These are phyloP conservation scores for Gonioctena quinquepunctata DNA, from an alignment of 1,140 invertebrate species.

Conservation along the genomic window DNA sequence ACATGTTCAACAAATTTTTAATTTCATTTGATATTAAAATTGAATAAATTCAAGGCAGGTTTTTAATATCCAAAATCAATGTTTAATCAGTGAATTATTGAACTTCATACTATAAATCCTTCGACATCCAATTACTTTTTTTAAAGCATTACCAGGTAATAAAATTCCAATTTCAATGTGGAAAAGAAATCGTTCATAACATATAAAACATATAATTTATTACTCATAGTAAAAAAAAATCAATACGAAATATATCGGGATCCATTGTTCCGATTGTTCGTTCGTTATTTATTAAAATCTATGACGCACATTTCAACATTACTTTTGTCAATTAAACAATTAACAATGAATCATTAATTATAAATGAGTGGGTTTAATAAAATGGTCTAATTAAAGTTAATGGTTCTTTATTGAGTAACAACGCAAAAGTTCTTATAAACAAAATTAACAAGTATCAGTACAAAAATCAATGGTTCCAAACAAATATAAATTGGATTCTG, in stretches of 20 bases:
- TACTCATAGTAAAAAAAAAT: neutral
- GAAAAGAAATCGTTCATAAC: too few relatives aligned
- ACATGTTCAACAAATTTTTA: too few relatives aligned
- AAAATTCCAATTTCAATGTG: too few relatives aligned
- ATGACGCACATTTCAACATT: conserved; percentile 8
- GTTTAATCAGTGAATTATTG: too few relatives aligned
- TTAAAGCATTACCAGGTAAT: too few relatives aligned
- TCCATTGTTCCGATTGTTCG: neutral
- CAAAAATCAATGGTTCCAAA: neutral
- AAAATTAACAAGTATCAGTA: conserved; percentile 1
- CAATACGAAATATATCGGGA: neutral
- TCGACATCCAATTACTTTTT: too few relatives aligned
- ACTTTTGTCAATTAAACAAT: conserved; percentile 26
- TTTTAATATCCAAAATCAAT: too few relatives aligned
- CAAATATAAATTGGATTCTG: neutral
- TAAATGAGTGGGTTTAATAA: conserved; percentile 43
- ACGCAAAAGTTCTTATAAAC: conserved; percentile 24
- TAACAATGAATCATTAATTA: conserved; percentile 20
- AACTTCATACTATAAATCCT: too few relatives aligned
- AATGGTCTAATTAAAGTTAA: conserved; percentile 39
- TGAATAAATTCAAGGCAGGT: too few relatives aligned
- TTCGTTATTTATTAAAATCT: neutral
- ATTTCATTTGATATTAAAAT: too few relatives aligned
- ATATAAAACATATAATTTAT: neutral
- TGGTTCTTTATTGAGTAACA: conserved; percentile 38